phyloP scores from a whole-genome alignment of 2,888 invertebrate genomes.

The Ochropacha duplaris region DNA sequence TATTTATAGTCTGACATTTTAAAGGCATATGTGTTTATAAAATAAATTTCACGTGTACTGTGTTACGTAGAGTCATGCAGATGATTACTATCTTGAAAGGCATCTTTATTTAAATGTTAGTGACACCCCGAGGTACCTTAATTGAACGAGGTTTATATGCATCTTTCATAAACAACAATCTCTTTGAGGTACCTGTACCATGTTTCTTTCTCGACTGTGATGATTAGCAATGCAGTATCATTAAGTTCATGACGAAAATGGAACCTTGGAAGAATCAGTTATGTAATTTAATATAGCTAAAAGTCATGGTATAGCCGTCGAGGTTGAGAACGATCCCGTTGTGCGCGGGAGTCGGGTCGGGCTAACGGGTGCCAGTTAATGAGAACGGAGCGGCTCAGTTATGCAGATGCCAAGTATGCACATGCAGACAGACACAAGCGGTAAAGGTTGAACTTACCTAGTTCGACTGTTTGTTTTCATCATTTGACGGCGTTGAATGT shows the following conservation, averaged over 20 bases:
- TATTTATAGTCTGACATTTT: not conserved
- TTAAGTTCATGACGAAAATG: too few relatives aligned
- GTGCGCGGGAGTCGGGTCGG: conserved; percentile 63
- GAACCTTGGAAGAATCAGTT: not conserved
- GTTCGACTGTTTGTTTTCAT: conserved; percentile 1
- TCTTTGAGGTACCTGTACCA: not conserved
- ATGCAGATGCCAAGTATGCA: conserved; percentile 61
- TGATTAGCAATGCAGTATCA: too few relatives aligned
- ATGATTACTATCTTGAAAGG: not conserved
- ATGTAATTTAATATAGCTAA: conserved; percentile 33
- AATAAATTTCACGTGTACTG: conserved; percentile 7
- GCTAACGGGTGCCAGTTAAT: conserved; percentile 76
- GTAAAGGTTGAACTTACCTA: not conserved
- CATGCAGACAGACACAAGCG: conserved; percentile 1
- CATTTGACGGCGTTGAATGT: not conserved
- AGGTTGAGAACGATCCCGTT: conserved; percentile 53
- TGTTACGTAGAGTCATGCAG: conserved; percentile 6
- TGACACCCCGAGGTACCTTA: not conserved
- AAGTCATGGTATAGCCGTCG: conserved; percentile 1
- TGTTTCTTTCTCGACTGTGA: not conserved
- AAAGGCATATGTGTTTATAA: not conserved
- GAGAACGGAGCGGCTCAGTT: conserved; percentile 75
- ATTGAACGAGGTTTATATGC: too few relatives aligned
- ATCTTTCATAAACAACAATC: not conserved
- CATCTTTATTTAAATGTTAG: not conserved